phyloP scores from a whole-genome alignment of 2,113 vertebrate species.

The Apteryx mantelli region DNA sequence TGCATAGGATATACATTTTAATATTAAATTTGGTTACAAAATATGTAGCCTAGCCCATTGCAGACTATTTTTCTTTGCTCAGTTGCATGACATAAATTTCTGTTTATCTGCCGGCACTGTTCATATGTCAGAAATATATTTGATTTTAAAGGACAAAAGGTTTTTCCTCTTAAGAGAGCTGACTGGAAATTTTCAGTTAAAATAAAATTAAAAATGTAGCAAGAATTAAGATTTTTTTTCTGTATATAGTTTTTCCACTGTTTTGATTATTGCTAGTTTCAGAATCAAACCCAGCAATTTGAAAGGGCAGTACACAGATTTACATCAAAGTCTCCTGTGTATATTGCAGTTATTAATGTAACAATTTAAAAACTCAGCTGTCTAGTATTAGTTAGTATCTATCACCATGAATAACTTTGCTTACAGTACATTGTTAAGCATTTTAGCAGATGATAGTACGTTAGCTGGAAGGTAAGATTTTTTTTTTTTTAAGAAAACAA shows the following conservation, averaged over 20 bases:
- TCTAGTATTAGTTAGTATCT: background rate
- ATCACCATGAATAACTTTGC: background rate
- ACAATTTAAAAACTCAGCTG: constrained; percentile 12
- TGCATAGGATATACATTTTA: constrained; percentile 51
- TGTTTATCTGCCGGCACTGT: constrained; percentile 44
- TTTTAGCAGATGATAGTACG: background rate
- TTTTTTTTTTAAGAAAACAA: background rate
- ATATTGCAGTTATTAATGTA: constrained; percentile 19
- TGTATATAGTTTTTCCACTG: background rate
- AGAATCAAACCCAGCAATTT: constrained; percentile 6
- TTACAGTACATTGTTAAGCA: background rate
- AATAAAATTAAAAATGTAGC: background rate
- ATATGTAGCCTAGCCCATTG: constrained; percentile 33
- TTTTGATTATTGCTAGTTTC: background rate
- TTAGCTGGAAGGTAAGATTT: background rate
- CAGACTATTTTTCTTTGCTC: constrained; percentile 30
- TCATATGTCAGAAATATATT: constrained; percentile 41
- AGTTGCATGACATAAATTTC: constrained; percentile 49
- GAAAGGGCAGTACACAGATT: background rate
- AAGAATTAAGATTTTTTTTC: background rate
- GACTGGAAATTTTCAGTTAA: background rate
- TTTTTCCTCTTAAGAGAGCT: background rate
- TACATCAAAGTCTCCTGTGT: background rate
- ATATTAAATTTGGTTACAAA: constrained; percentile 52
- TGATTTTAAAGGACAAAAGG: constrained; percentile 52